Evolutionary conservation across 2,797 vertebrate species (phyloP).

Genomic region (Girardinus metallicus): DNA sequence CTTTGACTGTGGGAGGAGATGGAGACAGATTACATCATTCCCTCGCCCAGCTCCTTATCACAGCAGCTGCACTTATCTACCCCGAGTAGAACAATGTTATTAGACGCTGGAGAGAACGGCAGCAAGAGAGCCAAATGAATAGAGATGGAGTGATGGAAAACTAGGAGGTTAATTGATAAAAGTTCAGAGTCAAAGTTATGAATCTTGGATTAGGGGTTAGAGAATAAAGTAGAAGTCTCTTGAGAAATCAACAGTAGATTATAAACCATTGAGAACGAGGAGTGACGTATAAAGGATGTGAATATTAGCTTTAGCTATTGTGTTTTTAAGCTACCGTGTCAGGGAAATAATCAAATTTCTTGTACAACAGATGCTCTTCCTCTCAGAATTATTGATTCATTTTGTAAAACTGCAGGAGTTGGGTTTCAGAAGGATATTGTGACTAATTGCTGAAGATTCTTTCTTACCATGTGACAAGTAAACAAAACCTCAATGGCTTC

Average conservation of each 20-base stretch:
- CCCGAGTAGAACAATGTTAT: conserved; percentile 43
- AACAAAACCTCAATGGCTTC: conserved; percentile 18
- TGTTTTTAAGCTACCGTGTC: background rate
- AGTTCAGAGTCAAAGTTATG: conserved; percentile 30
- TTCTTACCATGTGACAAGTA: conserved; percentile 15
- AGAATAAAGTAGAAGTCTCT: background rate
- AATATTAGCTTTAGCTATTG: background rate
- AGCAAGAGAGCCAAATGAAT: conserved; percentile 37
- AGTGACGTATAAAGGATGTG: too few species aligned
- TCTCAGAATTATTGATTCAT: conserved; percentile 3
- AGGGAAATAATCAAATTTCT: conserved; percentile 6
- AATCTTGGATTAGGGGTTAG: conserved; percentile 21
- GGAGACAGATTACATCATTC: conserved; percentile 60
- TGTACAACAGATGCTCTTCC: background rate
- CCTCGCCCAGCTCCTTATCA: conserved; percentile 61
- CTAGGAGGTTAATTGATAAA: conserved; percentile 27
- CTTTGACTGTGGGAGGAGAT: conserved; percentile 56
- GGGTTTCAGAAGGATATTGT: conserved; percentile 8
- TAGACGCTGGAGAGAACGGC: conserved; percentile 39
- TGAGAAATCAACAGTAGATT: background rate
- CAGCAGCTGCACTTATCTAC: conserved; percentile 58
- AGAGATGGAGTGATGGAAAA: conserved; percentile 25
- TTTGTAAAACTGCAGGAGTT: conserved; percentile 23
- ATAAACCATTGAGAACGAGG: background rate
- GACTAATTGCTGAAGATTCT: conserved; percentile 22